These are phyloP conservation scores for Hydrolagus affinis DNA, from an alignment of 2,113 vertebrate genomes.

Conservation along the genomic window DNA sequence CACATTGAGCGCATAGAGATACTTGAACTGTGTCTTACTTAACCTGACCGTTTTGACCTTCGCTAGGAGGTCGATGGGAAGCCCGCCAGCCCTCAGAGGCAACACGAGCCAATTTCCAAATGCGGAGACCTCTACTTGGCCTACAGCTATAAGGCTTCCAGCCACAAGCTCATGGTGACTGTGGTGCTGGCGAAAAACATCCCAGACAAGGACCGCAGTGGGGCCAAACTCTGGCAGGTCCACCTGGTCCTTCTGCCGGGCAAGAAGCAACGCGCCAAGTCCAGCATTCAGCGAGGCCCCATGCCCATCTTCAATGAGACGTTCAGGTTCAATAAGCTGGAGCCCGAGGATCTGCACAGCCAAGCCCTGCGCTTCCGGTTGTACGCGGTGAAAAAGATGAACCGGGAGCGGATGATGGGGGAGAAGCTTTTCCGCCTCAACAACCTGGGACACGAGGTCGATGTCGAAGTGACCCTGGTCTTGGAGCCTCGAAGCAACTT, in stretches of 20 bases:
- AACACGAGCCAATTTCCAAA: slow-evolving; percentile 64
- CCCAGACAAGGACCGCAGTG: slow-evolving; percentile 81
- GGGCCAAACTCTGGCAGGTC: slow-evolving; percentile 81
- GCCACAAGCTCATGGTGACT: slow-evolving; percentile 70
- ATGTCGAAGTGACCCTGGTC: slow-evolving; percentile 62
- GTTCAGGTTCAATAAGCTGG: slow-evolving; percentile 72
- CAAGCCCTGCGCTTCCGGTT: slow-evolving; percentile 79
- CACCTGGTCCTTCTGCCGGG: slow-evolving; percentile 76
- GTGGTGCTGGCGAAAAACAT: slow-evolving; percentile 69
- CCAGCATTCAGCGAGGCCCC: slow-evolving; percentile 68
- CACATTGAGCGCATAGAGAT: background rate
- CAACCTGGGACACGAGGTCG: slow-evolving; percentile 53
- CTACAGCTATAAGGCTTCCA: slow-evolving; percentile 62
- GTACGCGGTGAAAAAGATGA: slow-evolving; percentile 75
- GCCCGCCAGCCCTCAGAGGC: slow-evolving; percentile 36
- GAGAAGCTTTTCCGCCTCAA: slow-evolving; percentile 73
- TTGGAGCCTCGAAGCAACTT: slow-evolving; percentile 83
- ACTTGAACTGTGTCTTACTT: background rate
- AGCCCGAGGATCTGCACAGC: slow-evolving; percentile 58
- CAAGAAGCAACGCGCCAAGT: slow-evolving; percentile 84
- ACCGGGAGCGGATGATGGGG: slow-evolving; percentile 84
- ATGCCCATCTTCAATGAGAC: slow-evolving; percentile 73
- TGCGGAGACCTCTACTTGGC: slow-evolving; percentile 76
- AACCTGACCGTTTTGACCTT: background rate
- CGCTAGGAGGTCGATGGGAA: background rate